phyloP scores from a whole-genome alignment of 1,140 invertebrate species.

The Plodia interpunctella region DNA sequence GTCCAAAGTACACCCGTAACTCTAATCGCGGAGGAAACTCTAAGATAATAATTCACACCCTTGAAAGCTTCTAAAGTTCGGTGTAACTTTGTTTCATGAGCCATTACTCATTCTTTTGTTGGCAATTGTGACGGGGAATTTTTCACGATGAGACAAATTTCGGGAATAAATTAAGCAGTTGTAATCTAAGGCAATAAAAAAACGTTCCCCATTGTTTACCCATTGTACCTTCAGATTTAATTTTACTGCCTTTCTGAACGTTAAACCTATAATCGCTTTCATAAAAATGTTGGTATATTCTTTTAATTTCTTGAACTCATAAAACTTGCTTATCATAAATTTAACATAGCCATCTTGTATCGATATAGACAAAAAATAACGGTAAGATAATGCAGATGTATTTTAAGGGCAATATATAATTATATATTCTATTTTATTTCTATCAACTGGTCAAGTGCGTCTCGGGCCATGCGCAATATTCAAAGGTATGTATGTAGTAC shows the following conservation, averaged over 20 bases:
- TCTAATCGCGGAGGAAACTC: constrained; percentile 44
- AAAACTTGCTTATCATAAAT: too few relatives aligned
- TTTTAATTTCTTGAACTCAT: too few relatives aligned
- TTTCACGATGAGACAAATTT: constrained; percentile 75
- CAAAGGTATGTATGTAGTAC: too few relatives aligned
- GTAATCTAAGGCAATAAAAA: constrained; percentile 70
- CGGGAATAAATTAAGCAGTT: constrained; percentile 72
- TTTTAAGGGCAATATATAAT: too few relatives aligned
- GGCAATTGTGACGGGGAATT: constrained; percentile 68
- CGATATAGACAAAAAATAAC: too few relatives aligned
- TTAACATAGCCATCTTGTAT: too few relatives aligned
- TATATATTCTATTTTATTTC: too few relatives aligned
- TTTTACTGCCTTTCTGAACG: background rate
- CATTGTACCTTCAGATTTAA: constrained; percentile 3
- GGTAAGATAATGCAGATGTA: too few relatives aligned
- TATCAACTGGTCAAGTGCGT: too few relatives aligned
- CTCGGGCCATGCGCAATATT: too few relatives aligned
- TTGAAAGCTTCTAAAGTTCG: constrained; percentile 67
- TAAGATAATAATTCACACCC: constrained; percentile 67
- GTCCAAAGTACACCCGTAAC: constrained; percentile 3
- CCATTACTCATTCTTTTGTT: constrained; percentile 74
- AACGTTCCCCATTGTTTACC: constrained; percentile 41
- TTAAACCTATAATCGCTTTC: too few relatives aligned
- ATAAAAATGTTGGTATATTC: too few relatives aligned
- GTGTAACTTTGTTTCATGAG: constrained; percentile 71